Conservation (phyloP, 2,797 vertebrate species). For the Triplophysa bombifrons region DNA sequence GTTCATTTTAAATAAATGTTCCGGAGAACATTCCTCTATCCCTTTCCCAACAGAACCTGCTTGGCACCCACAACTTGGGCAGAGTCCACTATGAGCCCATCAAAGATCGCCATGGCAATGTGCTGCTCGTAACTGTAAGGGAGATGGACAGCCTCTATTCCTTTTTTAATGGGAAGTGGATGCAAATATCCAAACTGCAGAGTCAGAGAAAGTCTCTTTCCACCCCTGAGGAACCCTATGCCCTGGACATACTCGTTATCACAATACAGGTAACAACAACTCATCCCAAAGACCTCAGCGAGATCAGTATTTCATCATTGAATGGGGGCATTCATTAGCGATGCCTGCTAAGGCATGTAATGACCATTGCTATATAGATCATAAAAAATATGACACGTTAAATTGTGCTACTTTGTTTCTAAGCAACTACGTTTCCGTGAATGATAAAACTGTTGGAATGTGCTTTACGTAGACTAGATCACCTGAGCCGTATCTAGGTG, state of each 20-base stretch:
- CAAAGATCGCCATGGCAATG: slow-evolving; percentile 95
- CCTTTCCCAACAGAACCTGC: slow-evolving; percentile 80
- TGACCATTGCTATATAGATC: background rate
- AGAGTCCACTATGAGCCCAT: slow-evolving; percentile 95
- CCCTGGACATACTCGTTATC: slow-evolving; percentile 95
- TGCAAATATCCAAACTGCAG: slow-evolving; percentile 94
- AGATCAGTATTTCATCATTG: background rate
- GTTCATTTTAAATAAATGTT: background rate
- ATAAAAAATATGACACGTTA: background rate
- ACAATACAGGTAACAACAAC: slow-evolving; percentile 87
- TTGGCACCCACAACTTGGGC: slow-evolving; percentile 95
- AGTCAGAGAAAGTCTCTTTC: slow-evolving; percentile 98
- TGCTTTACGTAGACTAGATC: background rate
- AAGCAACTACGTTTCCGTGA: background rate
- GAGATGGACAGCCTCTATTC: slow-evolving; percentile 90
- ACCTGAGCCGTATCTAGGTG: background rate
- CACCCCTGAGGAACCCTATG: slow-evolving; percentile 95
- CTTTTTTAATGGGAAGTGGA: slow-evolving; percentile 93
- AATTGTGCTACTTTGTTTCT: background rate
- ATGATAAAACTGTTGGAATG: background rate
- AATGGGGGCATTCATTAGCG: background rate
- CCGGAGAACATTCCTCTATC: slow-evolving; percentile 18
- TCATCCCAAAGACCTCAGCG: background rate
- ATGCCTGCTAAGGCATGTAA: background rate
- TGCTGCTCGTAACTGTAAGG: slow-evolving; percentile 90